A percentile compares a stretch with the other conserved stretches of the same genome.
Conservation (phyloP, 2,888 invertebrate genomes). For the Thecophora atra region DNA sequence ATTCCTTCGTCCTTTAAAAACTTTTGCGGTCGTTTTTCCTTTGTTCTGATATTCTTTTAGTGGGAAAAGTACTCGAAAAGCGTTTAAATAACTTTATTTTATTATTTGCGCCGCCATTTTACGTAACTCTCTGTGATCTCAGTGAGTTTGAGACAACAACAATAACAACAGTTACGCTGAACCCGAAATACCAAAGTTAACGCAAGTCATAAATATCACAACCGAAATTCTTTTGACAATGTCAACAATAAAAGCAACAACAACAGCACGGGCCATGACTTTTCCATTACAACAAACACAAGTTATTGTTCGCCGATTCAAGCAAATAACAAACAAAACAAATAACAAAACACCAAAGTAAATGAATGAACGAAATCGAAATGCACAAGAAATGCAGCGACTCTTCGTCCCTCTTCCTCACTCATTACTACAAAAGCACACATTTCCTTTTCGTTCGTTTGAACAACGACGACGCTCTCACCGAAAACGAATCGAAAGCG, state of each 20-base stretch:
- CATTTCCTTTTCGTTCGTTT: no score
- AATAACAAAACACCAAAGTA: constrained; percentile 16
- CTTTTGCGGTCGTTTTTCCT: no score
- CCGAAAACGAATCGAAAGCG: neutral
- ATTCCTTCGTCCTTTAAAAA: no score
- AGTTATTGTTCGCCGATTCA: neutral
- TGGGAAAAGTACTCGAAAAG: neutral
- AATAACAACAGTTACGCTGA: constrained; percentile 17
- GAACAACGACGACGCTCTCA: neutral
- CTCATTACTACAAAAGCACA: no score
- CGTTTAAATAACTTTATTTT: neutral
- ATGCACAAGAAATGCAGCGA: neutral
- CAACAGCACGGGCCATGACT: constrained; percentile 20
- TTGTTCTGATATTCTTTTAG: no score
- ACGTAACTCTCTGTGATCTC: neutral
- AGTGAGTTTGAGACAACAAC: neutral
- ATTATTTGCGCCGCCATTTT: no score
- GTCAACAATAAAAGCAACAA: constrained; percentile 14
- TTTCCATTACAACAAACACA: neutral
- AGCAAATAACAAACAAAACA: neutral
- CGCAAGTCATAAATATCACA: constrained; percentile 21
- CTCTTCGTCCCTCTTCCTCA: neutral
- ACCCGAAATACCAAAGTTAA: constrained; percentile 20
- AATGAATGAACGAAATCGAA: constrained; percentile 12
- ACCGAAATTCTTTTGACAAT: constrained; percentile 34